These are phyloP conservation scores for Drosophila eugracilis DNA, from an alignment of 1,140 invertebrate genomes.

Conservation along the genomic window DNA sequence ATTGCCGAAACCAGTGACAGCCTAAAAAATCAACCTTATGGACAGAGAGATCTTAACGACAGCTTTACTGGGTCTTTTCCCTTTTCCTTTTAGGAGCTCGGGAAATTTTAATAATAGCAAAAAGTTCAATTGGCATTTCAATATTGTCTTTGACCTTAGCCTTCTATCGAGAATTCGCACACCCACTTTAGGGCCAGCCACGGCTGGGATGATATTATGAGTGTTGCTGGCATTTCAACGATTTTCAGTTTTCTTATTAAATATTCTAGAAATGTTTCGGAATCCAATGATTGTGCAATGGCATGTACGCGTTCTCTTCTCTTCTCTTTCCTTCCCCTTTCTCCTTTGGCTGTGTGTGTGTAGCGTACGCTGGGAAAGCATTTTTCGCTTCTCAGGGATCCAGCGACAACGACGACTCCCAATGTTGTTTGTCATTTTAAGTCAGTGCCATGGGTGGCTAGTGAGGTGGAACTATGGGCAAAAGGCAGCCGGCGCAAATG, in stretches of 20 bases:
- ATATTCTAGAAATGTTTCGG: slow-evolving; percentile 84
- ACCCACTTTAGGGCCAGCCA: slow-evolving; percentile 4
- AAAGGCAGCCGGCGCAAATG: slow-evolving; percentile 58
- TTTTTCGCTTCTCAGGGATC: slow-evolving; percentile 66
- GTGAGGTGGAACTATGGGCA: slow-evolving; percentile 78
- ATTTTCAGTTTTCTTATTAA: slow-evolving; percentile 84
- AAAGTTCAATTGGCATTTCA: slow-evolving; percentile 83
- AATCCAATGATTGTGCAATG: slow-evolving; percentile 83
- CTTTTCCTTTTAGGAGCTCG: slow-evolving; percentile 4
- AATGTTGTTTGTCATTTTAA: slow-evolving; percentile 83
- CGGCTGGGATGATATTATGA: slow-evolving; percentile 67
- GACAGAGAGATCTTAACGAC: slow-evolving; percentile 11
- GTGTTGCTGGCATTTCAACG: slow-evolving; percentile 83
- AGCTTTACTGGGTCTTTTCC: slow-evolving; percentile 23
- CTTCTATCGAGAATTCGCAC: slow-evolving; percentile 61
- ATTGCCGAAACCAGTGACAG: slow-evolving; percentile 10
- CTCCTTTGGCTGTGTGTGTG: slow-evolving; percentile 17
- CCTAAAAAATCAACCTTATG: slow-evolving; percentile 3
- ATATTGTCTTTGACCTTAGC: slow-evolving; percentile 82
- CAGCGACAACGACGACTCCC: slow-evolving; percentile 44
- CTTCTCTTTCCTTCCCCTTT: neutral
- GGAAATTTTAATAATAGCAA: slow-evolving; percentile 76
- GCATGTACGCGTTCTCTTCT: slow-evolving; percentile 75
- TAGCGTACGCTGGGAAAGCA: slow-evolving; percentile 60
- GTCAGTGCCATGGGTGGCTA: slow-evolving; percentile 77